Conservation (phyloP, 2,888 invertebrate genomes). For the Cryptosula pallasiana region DNA sequence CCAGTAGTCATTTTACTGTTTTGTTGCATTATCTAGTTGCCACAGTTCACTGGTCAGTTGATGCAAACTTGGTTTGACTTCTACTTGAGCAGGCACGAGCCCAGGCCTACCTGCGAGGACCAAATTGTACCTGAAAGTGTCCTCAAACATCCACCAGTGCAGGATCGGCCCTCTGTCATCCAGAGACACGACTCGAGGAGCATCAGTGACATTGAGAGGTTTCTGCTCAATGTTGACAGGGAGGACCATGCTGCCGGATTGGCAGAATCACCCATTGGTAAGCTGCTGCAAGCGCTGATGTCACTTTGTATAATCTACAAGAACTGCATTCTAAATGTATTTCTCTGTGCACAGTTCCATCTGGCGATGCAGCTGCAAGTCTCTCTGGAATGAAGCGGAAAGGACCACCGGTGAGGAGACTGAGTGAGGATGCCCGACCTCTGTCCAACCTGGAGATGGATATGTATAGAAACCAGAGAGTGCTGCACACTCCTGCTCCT, state of each 20-base stretch:
- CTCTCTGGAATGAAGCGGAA: constrained; percentile 25
- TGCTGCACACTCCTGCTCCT: background rate
- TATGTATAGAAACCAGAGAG: constrained; percentile 35
- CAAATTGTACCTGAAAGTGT: constrained; percentile 6
- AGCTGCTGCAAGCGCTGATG: too few species aligned
- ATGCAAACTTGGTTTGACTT: too few species aligned
- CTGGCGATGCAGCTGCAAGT: background rate
- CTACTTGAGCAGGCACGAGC: background rate
- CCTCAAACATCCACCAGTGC: background rate
- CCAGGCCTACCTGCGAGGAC: background rate
- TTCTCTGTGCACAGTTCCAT: constrained; percentile 5
- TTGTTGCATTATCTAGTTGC: too few species aligned
- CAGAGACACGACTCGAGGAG: constrained; percentile 19
- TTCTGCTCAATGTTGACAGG: constrained; percentile 2
- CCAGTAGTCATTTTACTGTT: too few species aligned
- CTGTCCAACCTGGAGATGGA: constrained; percentile 36
- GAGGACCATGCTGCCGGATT: constrained; percentile 1
- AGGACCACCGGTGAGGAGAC: constrained; percentile 38
- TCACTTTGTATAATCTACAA: too few species aligned
- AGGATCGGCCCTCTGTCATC: constrained; percentile 4
- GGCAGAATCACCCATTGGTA: background rate
- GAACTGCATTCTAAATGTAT: too few species aligned
- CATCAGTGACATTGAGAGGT: constrained; percentile 15
- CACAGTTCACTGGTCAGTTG: too few species aligned
- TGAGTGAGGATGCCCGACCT: constrained; percentile 43